Base-by-base conservation (phyloP, 2,113 vertebrate genomes). In the Lates calcarifer region DNA sequence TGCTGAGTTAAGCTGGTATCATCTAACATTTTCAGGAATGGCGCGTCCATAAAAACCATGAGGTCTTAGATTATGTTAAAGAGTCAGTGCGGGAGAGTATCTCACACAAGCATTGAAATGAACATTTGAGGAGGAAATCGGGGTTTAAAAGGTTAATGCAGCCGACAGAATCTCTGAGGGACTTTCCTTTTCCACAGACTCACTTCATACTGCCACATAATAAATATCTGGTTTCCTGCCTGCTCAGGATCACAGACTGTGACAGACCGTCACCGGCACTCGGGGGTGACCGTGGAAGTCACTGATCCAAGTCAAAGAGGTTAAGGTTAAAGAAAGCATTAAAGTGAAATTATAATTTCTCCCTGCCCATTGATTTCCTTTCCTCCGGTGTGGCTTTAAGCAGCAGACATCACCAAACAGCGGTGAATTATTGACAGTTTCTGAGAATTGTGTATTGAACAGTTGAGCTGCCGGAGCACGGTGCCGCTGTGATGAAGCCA, bases 371-470 rank as follows among this genome's bases (percentile, higher is more conserved):
- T 79, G 92, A 92, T 93, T 90, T 89, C 81, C 73, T 83, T 84
- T 79, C 67, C 76, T 35, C 24, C n/a, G 6, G 56, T 57, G 81
- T 39, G 82, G 69, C 83, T 90, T 79, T 87, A 84, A 89, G 89
- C 86, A 60, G 79, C 68, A 68, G 83, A 83, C 79, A 67, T 89
- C 81, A 68, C 79, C 88, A 85, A 90, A 83, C 83, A 69, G 77
- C 41, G 29, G 83, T 90, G 75, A 92, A 90, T 89, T 88, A 94
- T 94, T 87, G 94, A 93, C 90, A 89, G 80, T 76, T 77, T 69
- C 58, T 62, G 90, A 86, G 90, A 87, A 92, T 83, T 87, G 83
- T 79, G 79, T 91, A 91, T 94, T 82, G 91, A 91, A 82, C 82
- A 72, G 83, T 65, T 33, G 74, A 68, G 87, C 84, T 73, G 82